Evolutionary conservation across 2,113 vertebrate species (phyloP), one percentile per base, ranked within the genome.

Genomic region (Hemichromis elongatus): DNA sequence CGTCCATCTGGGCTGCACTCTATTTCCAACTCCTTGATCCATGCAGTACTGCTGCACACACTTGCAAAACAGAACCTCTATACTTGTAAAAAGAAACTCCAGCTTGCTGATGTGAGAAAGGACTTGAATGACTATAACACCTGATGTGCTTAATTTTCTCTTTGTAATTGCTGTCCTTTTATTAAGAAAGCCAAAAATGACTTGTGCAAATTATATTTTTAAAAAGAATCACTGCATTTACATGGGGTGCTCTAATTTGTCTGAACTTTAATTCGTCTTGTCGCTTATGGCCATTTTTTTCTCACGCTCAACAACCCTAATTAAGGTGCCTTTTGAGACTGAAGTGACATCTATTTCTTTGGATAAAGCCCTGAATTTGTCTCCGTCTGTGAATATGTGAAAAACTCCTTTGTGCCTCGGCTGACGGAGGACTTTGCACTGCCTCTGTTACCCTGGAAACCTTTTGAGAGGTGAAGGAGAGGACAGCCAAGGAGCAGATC

Each of bases 401-500:
- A 92, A 92, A 91, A 42, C 75, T 55, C 79, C 78, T 93, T 93
- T 93, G 89, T 92, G 88, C 50, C 77, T 55, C 21, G 42, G 80
- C 87, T 93, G 90, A 90, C 84, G 80, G 89, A 93, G 88, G 92
- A 91, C 85, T 86, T 92, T 86, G 70, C 83, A 89, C 80, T 86
- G 84, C 86, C 86, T 92, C 79, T 79, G 90, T 94, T 95, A 90
- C 94, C 92, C 81, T 94, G 94, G 95, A 96, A 96, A 95, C 95
- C 90, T 89, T 94, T 92, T 42, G 53, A 91, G 93, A 94, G 93
- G 95, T 95, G 93, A 95, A 96, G 83, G 73, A 82, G 81, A 94
- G 95, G 93, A 95, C 94, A 96, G 93, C 94, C 95, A 96, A 93
- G 90, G 79, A 87, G 55, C 86, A 90, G 92, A 94, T 95, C 92